These are phyloP conservation scores for Jacana jacana DNA, from an alignment of 2,113 vertebrate genomes.

Conservation along the genomic window DNA sequence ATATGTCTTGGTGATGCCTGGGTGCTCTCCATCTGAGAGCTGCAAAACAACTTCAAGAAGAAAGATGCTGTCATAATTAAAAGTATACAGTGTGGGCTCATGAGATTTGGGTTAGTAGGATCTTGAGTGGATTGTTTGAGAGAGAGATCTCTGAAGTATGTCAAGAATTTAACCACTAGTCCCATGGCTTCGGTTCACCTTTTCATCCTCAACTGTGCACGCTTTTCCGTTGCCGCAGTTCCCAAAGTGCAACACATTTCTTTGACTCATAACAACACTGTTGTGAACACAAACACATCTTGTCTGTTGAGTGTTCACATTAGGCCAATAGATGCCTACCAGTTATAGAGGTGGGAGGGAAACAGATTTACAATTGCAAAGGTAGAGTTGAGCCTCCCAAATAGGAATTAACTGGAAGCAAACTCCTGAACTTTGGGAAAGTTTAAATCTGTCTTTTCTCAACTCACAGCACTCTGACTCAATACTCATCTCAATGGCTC, in stretches of 20 bases:
- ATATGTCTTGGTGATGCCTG: background rate
- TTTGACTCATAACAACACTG: background rate
- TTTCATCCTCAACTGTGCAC: background rate
- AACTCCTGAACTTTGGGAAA: slow-evolving; percentile 61
- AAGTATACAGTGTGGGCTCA: background rate
- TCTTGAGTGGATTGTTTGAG: background rate
- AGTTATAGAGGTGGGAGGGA: background rate
- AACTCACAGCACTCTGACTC: slow-evolving; percentile 34
- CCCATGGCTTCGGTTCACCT: background rate
- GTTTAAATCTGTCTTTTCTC: slow-evolving; percentile 61
- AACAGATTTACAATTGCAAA: background rate
- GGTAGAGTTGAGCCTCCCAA: slow-evolving; percentile 3
- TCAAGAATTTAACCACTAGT: slow-evolving; percentile 20
- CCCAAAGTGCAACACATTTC: background rate
- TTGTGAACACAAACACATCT: background rate
- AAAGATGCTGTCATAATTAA: background rate
- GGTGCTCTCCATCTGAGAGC: background rate
- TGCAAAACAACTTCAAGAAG: background rate
- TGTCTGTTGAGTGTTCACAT: background rate
- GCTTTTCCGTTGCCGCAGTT: background rate
- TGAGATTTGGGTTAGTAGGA: background rate
- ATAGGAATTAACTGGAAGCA: slow-evolving; percentile 26
- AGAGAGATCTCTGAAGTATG: background rate
- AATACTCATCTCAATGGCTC: slow-evolving; percentile 53
- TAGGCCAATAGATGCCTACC: background rate